These are phyloP conservation scores for Oncorhynchus tshawytscha DNA, from an alignment of 2,113 vertebrate species.

Conservation along the genomic window DNA sequence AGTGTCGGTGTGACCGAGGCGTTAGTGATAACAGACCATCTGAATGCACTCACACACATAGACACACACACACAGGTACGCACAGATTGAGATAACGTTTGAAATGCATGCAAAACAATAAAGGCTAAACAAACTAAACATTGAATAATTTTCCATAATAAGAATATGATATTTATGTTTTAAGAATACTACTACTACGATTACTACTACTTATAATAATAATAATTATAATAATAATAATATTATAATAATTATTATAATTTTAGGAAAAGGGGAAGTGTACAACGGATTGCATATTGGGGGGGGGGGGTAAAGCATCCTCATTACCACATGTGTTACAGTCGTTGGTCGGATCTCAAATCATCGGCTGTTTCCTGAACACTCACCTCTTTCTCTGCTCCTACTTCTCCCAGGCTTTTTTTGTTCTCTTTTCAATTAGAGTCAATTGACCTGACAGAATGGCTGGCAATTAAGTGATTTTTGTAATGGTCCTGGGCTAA, in stretches of 20 bases:
- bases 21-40: background rate
- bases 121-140: background rate
- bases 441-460: constrained; percentile 99
- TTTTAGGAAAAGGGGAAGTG: background rate
- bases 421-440: constrained; percentile 96
- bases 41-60: constrained; percentile 15
- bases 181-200: background rate
- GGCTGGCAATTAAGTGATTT: constrained; percentile 99
- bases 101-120: constrained; percentile 3
- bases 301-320: background rate
- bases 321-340: constrained; percentile 35
- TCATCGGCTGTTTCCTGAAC: constrained; percentile 87
- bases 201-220: background rate
- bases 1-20: no score
- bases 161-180: background rate
- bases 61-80: constrained; percentile 3
- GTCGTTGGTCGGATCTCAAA: constrained; percentile 85
- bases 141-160: background rate
- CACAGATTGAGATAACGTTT: constrained; percentile 5
- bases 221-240: background rate
- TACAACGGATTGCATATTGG: constrained; percentile 28
- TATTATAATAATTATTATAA: background rate
- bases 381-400: constrained; percentile 87
- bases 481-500: constrained; percentile 99
- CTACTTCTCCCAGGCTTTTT: constrained; percentile 90